Base-by-base conservation (phyloP, 1,140 invertebrate genomes). In the Sitophilus oryzae region DNA sequence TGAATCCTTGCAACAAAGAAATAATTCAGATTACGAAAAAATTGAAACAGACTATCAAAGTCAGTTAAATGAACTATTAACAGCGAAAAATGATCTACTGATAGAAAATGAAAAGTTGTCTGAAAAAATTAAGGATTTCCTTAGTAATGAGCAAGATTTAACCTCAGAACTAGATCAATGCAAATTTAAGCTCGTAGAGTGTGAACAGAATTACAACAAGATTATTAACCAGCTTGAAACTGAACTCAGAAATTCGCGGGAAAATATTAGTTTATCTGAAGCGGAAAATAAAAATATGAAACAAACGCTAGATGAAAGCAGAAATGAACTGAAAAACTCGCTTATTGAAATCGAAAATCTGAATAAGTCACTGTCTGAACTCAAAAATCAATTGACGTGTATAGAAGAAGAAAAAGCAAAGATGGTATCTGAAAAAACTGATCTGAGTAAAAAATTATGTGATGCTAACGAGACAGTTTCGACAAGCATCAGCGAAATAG, bases 11-110 rank as follows among this genome's bases (percentile, higher is more conserved):
- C 56, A 80, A 57, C 67, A 70, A 3, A 70, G 74, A 46, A 79
- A 77, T 59, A 71, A 73, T 34, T 72, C 66, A 11, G 79, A 82
- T 49, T 73, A 80, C 36, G 80, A 83, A 57, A 78, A 79, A 58
- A 65, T 81, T 37, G 80, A 83, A 63, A 66, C 69, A 21, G 79
- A 83, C 61, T 74, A 82, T 49, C 80, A 78, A 56, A 71, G 68
- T n/a, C 81, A 84, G 66, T 74, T 82, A 48, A 74, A 80, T 60
- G 72, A 75, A 30, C 64, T 78, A 22, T 71, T 78, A 34, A 71
- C 69, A 50, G 78, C 81, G 63, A 77, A 66, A 10, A 75, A 77
- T 34, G 63, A 70, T 2, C 36, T 76, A 1, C 43, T 62, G 65
- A 70, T 81, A 69, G 67, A 65, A 61, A 61, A 63, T 48, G 66